A percentile compares a stretch with the other conserved stretches of the same genome.
Conservation (phyloP, 1,140 invertebrate species). For the Calycopis cecrops region DNA sequence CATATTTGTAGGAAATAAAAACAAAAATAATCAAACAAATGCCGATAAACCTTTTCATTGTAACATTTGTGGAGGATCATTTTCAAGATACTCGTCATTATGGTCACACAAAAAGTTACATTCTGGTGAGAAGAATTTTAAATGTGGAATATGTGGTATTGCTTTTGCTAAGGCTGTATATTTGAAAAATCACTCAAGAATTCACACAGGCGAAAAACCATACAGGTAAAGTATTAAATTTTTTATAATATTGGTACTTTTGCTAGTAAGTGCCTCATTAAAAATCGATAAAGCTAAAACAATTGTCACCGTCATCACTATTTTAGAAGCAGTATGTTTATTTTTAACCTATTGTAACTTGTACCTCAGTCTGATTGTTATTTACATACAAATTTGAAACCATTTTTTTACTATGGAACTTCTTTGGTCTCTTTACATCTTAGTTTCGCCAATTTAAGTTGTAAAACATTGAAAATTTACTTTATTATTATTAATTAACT, state of each 20-base stretch:
- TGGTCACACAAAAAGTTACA: constrained; percentile 91
- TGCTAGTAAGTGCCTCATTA: too few relatives aligned
- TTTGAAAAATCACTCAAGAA: constrained; percentile 93
- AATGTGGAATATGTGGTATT: constrained; percentile 94
- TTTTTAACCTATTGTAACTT: too few relatives aligned
- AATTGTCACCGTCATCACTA: too few relatives aligned
- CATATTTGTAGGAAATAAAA: constrained; percentile 82
- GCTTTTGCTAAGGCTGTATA: constrained; percentile 94
- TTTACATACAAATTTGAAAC: too few relatives aligned
- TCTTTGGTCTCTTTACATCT: too few relatives aligned
- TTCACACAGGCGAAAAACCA: constrained; percentile 89
- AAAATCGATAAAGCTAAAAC: too few relatives aligned
- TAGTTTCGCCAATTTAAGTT: too few relatives aligned
- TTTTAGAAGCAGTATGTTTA: too few relatives aligned
- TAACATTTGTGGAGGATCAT: constrained; percentile 89
- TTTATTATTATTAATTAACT: too few relatives aligned
- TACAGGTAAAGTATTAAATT: constrained; percentile 77
- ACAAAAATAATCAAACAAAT: constrained; percentile 70
- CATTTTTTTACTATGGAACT: too few relatives aligned
- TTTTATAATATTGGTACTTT: neutral
- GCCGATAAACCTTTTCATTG: constrained; percentile 89
- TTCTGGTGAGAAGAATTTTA: constrained; percentile 92
- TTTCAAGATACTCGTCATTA: constrained; percentile 88
- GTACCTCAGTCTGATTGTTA: too few relatives aligned
- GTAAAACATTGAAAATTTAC: too few relatives aligned